Evolutionary conservation across 2,113 vertebrate species (phyloP), one percentile per base, ranked within the genome.

Genomic region (Todiramphus chloris): DNA sequence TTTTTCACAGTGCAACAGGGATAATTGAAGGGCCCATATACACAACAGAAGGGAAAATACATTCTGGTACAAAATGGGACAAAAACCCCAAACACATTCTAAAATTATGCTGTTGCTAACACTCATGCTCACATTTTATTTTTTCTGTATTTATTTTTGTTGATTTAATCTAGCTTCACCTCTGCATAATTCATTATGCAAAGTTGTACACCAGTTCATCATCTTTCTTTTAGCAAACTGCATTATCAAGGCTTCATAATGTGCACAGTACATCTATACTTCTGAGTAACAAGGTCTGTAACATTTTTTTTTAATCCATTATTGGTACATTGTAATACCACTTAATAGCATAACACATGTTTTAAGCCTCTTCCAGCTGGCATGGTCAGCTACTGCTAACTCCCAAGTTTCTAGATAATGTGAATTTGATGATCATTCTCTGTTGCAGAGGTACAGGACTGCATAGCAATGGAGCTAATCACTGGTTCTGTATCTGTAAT

Each of bases 261-360:
- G 19, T 77, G 23, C 46, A 56, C 15, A 85, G 27, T 63, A 27
- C 28, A 30, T 77, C 70, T 84, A 73, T 25, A 88, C 76, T 94
- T 88, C 1, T 0, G 1, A 90, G 55, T 72, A 81, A 75, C 60
- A 60, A 85, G 76, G 73, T 90, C 79, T 81, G 41, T 60, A 93
- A 83, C 41, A 66, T 59, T 48, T 93, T 89, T 93, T 90, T 75
- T 43, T 75, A 93, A 95, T 90, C 79, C 85, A 84, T 94, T 96
- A 89, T 72, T 90, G 79, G 56, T 89, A 46, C 43, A 78, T 75
- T 72, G 64, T 86, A 86, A 93, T 83, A 77, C 48, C 18, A 78
- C 92, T 95, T 96, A 94, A 95, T 96, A 89, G 79, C 35, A 48
- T 90, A 96, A 91, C 96, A 92, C 94, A 85, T 95, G 93, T 88